Base-by-base conservation (phyloP, 2,113 vertebrate genomes). In the Alectura lathami region DNA sequence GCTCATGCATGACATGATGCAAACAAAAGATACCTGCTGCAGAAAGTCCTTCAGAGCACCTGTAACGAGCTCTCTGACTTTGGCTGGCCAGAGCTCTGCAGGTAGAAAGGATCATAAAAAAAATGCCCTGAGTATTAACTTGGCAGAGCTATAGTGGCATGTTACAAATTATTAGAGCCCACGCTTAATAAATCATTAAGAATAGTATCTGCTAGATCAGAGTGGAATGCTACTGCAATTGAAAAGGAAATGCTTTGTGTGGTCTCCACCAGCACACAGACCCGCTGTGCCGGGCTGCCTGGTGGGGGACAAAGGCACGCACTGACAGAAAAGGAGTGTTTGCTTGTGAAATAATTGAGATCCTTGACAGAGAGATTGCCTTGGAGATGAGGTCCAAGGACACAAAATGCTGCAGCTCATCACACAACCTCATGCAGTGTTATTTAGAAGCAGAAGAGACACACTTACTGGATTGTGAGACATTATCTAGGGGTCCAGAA, bases 341-440 rank as follows among this genome's bases (percentile, higher is more conserved):
- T 17, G 14, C 36, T 67, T 48, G 36, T 43, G 43, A 68, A 86
- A 68, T 82, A 62, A 63, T 32, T 63, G 76, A 82, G 47, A 57
- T 29, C 27, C 29, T 68, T 57, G 30, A 42, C 40, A n/a, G 60
- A 73, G 42, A 77, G 67, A 40, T 77, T 40, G 81, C 15, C 59
- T n/a, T n/a, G 14, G n/a, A 62, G 29, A 42, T 22, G 69, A 45
- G 51, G 51, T 14, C 34, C 47, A 42, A 14, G 59, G 42, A 22
- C 30, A 40, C 51, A 72, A 60, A 50, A 45, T 15, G 34, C 32
- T 1, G 2, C 40, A 64, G 69, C 51, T 50, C 56, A 21, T 60
- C 26, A 38, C 47, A 43, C 69, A 38, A 12, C 34, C 40, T 68
- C 45, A 17, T 0, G 0, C 2, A 17, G 14, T 5, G 17, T 21